phyloP scores from a whole-genome alignment of 1,140 invertebrate species.

The Sycobia sp. region DNA sequence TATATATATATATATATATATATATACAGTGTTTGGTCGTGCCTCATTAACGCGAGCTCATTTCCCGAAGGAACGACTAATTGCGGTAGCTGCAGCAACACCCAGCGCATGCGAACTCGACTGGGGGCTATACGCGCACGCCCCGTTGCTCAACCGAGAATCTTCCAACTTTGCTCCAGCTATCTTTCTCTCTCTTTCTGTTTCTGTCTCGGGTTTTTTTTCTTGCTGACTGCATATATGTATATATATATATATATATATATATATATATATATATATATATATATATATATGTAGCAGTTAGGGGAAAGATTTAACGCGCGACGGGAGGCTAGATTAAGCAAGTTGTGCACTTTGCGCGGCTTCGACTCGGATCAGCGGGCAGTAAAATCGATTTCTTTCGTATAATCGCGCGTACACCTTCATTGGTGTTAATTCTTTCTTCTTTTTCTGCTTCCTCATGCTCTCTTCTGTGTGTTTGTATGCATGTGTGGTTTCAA shows the following conservation, averaged over 20 bases:
- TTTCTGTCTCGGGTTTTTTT: not conserved
- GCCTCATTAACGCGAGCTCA: slow-evolving; percentile 7
- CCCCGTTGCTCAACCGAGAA: not conserved
- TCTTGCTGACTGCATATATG: too few relatives aligned
- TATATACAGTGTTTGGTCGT: not conserved
- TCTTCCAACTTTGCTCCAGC: not conserved
- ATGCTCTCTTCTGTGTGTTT: not conserved
- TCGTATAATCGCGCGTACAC: too few relatives aligned
- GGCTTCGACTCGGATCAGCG: slow-evolving; percentile 14
- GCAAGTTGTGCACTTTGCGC: not conserved
- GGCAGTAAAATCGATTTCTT: slow-evolving; percentile 27
- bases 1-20: too few relatives aligned
- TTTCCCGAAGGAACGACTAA: slow-evolving; percentile 8
- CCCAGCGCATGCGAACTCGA: too few relatives aligned
- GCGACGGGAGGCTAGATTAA: not conserved
- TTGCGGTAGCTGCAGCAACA: slow-evolving; percentile 1
- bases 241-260: too few relatives aligned
- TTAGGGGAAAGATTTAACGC: not conserved
- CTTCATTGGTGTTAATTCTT: too few relatives aligned
- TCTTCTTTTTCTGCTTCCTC: not conserved
- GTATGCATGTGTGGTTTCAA: not conserved
- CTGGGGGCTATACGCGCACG: not conserved
- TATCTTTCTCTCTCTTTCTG: not conserved
- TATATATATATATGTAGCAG: too few relatives aligned
- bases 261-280: too few relatives aligned